Evolutionary conservation across 2,113 vertebrate genomes (phyloP), one percentile per base, ranked within the genome.

Genomic region (Bubo blakistoni): DNA sequence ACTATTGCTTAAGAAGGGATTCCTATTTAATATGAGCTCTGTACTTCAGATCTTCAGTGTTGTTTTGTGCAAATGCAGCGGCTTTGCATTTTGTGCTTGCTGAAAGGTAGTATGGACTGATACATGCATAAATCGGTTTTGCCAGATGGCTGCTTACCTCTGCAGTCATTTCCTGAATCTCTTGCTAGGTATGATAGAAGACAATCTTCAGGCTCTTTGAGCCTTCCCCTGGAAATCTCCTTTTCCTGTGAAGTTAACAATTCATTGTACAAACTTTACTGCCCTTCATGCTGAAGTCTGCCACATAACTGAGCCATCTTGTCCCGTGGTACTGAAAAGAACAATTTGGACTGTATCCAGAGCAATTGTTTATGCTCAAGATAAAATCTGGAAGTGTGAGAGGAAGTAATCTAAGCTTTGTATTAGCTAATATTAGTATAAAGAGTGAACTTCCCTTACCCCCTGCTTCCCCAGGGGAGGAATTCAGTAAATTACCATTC

Each of bases 281-380:
- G 11, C 27, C 16, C 17, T 80, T 79, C 14, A 2, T 36, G 14
- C 6, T 5, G 0, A 70, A 38, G 42, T 80, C 24, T 77, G 54
- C 69, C 24, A 18, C 0, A 0, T 34, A 63, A n/a, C 36, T 61
- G 30, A 83, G 36, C 40, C 36, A 9, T 70, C 7, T 55, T 5
- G 20, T 73, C 34, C 12, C 0, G 0, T 5, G 0, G 8, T 62
- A 49, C 66, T 34, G 40, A 32, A 72, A 88, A 54, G 14, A 88
- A 25, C 1, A 5, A 36, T 80, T 44, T 88, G 55, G 62, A 30
- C 16, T 72, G 10, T 59, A n/a, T 69, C 78, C 62, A 76, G 40
- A 59, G 27, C 22, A 27, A 7, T 66, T 66, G 63, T 85, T 95
- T 71, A 62, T 70, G 59, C 38, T 74, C 16, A 81, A 9, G 46